Base-by-base conservation (phyloP, 2,888 invertebrate species). In the Ennomos erosarius region DNA sequence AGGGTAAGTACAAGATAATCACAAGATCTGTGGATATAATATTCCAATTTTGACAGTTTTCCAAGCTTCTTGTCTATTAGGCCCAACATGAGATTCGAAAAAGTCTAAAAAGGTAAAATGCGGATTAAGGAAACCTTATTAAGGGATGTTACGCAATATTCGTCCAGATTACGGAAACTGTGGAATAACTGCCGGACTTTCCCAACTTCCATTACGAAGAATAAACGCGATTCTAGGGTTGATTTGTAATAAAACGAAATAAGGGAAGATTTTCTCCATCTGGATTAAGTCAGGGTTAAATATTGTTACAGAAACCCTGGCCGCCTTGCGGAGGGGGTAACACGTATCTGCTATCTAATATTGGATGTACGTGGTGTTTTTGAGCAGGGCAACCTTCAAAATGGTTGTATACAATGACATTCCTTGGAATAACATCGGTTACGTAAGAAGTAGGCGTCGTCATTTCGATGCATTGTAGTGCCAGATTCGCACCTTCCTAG, bases 191-290 rank as follows among this genome's bases (percentile, higher is more conserved):
- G 56, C 57, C 47, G 55, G 56, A 57, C 50, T 62, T 59, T 16
- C 42, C 50, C 54, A 48, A 49, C 52, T 55, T 59, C 42, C 34
- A 63, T 64, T 67, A 60, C 59, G n/a, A 36, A 36, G 56, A 55
- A 47, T 48, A 52, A 61, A 61, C 38, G 44, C 57, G 40, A 56
- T 59, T 40, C 55, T 56, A 50, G 48, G 59, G 57, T 55, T 54
- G 55, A 55, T 63, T 63, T 50, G 56, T 63, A 54, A 60, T 55
- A 50, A 44, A 63, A 43, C 34, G 63, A 54, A 57, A 55, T 50
- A 59, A 55, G 52, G 42, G 42, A 49, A 53, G 45, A 44, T 50
- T 51, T 53, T 46, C 37, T 53, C 36, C 52, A 52, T 42, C 56
- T 52, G 56, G 52, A 56, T 61, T 56, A 60, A 56, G 40, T 56